Base-by-base conservation (phyloP, 2,113 vertebrate genomes). In the Euleptes europaea region DNA sequence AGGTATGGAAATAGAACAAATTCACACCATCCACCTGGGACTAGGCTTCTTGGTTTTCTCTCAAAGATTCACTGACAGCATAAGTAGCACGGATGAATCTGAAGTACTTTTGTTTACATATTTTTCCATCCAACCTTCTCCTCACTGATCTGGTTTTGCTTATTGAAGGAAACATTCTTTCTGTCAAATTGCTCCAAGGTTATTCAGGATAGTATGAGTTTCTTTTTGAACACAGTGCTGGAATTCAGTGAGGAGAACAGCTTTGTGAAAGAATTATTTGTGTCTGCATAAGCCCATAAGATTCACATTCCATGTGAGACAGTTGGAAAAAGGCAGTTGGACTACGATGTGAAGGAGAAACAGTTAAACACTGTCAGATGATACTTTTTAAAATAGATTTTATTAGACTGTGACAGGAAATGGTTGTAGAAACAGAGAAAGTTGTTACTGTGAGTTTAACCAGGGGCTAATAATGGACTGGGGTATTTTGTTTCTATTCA, bases 61-160 rank as follows among this genome's bases (percentile, higher is more conserved):
- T 71, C 77, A 84, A 74, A 73, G 60, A 84, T 86, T 67, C 77
- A 71, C 33, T 90, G 19, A 85, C 76, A 91, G 70, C 26, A 31
- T 12, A 88, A 91, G 82, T 83, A 26, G 15, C 14, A 88, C 79
- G 71, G 7, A 83, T 38, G 66, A 5, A 80, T 15, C 14, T 75
- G 86, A 69, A 72, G 83, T 76, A 28, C 2, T 35, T 38, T 10
- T 2, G 26, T 86, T 88, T 87, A 70, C 23, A 2, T 83, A 49
- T 33, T 21, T 63, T 17, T 85, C 12, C 71, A 82, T 11, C 28
- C 13, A 35, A 26, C 42, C 51, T 91, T 84, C n/a, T 19, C 31
- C 9, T 66, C 85, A 86, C 47, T 38, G 75, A 83, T 44, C 60
- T 83, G 26, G 78, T 78, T 15, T 63, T 80, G 82, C 71, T 89